phyloP scores from a whole-genome alignment of 2,888 invertebrate genomes.

The Imbricaverruca yamaguchii region DNA sequence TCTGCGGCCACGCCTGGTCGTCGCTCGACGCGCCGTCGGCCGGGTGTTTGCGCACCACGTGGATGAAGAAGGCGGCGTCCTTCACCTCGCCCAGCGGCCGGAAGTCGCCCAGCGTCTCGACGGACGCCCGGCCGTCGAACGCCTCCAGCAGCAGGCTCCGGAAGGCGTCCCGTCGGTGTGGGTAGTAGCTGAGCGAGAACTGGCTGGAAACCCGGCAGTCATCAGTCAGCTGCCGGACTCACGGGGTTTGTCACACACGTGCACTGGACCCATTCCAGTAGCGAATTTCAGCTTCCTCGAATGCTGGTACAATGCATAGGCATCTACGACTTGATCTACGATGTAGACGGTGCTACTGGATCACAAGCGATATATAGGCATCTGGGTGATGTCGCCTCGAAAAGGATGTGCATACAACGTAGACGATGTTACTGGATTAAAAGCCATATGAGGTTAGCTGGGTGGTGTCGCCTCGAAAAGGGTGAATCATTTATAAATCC shows the following conservation, averaged over 20 bases:
- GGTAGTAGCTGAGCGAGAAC: slow-evolving; percentile 81
- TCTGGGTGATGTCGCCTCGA: background rate
- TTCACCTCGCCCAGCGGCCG: slow-evolving; percentile 55
- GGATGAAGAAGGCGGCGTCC: slow-evolving; percentile 75
- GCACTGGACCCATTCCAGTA: background rate
- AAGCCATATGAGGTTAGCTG: too few species aligned
- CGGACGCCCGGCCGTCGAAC: slow-evolving; percentile 57
- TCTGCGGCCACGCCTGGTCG: background rate
- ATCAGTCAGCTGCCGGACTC: background rate
- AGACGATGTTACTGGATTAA: too few species aligned
- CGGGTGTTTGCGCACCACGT: slow-evolving; percentile 59
- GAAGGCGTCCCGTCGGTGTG: slow-evolving; percentile 66
- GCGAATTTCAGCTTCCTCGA: background rate
- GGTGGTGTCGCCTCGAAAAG: too few species aligned
- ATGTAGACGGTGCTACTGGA: background rate
- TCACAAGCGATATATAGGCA: background rate
- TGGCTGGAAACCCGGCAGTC: slow-evolving; percentile 37
- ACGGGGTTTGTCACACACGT: background rate
- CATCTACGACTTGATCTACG: background rate
- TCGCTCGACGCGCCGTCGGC: background rate
- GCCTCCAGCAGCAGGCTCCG: slow-evolving; percentile 60
- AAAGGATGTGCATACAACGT: background rate
- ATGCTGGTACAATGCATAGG: background rate
- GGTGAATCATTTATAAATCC: too few species aligned
- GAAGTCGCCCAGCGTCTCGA: slow-evolving; percentile 74